Percentiles rank a stretch among this genome's conserved stretches.
These are phyloP conservation scores for Elgaria multicarinata DNA, from an alignment of 2,113 vertebrate genomes.

Conservation along the genomic window DNA sequence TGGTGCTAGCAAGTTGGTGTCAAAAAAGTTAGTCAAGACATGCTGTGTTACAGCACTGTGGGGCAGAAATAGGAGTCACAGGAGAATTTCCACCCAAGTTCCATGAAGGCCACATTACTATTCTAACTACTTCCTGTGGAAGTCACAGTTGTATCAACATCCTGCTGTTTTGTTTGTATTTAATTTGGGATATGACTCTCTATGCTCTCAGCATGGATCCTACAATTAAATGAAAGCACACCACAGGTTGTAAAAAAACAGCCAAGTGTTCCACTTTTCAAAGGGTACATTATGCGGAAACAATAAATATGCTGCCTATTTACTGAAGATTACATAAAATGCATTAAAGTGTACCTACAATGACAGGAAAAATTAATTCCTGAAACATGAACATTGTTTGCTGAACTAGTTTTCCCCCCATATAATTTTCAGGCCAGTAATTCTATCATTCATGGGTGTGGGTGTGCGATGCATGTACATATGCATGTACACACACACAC, in stretches of 20 bases:
- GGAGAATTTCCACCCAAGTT: slow-evolving; percentile 70
- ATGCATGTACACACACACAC: background rate
- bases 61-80: slow-evolving; percentile 67
- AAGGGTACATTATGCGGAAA: slow-evolving; percentile 41
- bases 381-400: background rate
- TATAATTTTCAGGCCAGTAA: background rate
- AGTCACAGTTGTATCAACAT: slow-evolving; percentile 80
- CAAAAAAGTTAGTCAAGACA: slow-evolving; percentile 77
- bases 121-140: slow-evolving; percentile 80
- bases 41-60: slow-evolving; percentile 71
- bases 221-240: slow-evolving; percentile 72
- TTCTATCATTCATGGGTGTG: background rate
- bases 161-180: slow-evolving; percentile 81
- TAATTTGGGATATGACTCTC: slow-evolving; percentile 76
- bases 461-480: no score
- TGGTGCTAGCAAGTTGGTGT: slow-evolving; percentile 77
- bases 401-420: slow-evolving; percentile 18
- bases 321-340: slow-evolving; percentile 32
- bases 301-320: slow-evolving; percentile 43
- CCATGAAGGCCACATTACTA: slow-evolving; percentile 69
- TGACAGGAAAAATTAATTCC: slow-evolving; percentile 47
- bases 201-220: slow-evolving; percentile 74
- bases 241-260: slow-evolving; percentile 64
- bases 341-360: background rate
- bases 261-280: slow-evolving; percentile 42